These are phyloP conservation scores for Araneus ventricosus DNA, from an alignment of 1,140 invertebrate species.

Conservation along the genomic window DNA sequence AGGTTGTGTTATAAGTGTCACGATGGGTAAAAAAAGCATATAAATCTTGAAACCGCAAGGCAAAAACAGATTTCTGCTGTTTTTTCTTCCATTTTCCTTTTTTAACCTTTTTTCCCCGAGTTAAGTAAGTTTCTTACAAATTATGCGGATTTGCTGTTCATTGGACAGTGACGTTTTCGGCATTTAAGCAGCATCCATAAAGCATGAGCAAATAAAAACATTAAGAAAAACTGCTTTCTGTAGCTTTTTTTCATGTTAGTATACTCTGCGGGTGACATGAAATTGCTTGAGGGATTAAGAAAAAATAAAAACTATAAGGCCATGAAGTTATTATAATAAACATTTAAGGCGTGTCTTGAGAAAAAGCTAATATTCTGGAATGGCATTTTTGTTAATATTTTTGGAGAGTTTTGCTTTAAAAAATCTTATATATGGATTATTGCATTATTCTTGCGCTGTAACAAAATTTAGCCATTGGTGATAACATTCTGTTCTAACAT, in stretches of 20 bases:
- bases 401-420: too few species aligned
- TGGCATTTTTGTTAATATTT: too few species aligned
- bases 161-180: not conserved
- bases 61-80: not conserved
- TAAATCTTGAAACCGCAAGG: not conserved
- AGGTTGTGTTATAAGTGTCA: not conserved
- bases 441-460: too few species aligned
- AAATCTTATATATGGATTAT: too few species aligned
- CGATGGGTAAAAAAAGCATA: not conserved
- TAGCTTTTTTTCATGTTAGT: not conserved
- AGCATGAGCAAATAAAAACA: not conserved
- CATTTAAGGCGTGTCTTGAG: too few species aligned
- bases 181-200: not conserved
- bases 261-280: too few species aligned
- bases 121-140: not conserved
- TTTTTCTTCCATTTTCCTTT: not conserved
- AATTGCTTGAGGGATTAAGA: too few species aligned
- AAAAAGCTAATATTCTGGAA: too few species aligned
- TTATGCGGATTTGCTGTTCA: conserved; percentile 2
- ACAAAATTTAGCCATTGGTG: too few species aligned
- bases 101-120: not conserved
- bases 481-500: too few species aligned
- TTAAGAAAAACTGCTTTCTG: not conserved
- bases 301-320: too few species aligned
- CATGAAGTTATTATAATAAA: too few species aligned